Percentiles rank a stretch among this genome's conserved stretches.
Evolutionary conservation across 2,113 vertebrate genomes (phyloP).

Genomic region (Ailuropoda melanoleuca): DNA sequence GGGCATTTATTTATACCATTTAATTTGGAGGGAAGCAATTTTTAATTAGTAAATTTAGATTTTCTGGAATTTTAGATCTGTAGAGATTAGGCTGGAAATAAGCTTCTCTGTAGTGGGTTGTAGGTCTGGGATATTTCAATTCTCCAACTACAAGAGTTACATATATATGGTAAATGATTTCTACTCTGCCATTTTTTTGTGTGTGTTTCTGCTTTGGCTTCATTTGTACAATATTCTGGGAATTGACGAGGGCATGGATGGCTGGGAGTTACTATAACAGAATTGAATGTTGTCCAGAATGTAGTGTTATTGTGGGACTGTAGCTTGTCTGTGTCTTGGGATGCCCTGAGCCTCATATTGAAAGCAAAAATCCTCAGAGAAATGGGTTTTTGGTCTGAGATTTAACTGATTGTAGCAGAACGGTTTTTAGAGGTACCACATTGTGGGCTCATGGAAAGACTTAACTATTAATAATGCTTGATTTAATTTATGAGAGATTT

Average conservation of each 20-base stretch:
- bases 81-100: not conserved
- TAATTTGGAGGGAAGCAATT: not conserved
- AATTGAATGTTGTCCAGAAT: not conserved
- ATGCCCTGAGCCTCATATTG: not conserved
- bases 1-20: not conserved
- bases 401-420: not conserved
- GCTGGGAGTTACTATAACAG: not conserved
- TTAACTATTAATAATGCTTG: not conserved
- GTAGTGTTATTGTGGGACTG: not conserved
- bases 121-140: not conserved
- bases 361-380: not conserved
- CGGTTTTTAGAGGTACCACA: not conserved
- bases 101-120: not conserved
- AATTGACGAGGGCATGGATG: not conserved
- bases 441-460: not conserved
- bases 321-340: not conserved
- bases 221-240: not conserved
- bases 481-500: not conserved
- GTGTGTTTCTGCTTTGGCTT: constrained; percentile 5
- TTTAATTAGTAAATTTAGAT: not conserved
- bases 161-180: not conserved
- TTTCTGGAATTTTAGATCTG: not conserved
- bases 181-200: not conserved
- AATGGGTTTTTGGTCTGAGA: not conserved
- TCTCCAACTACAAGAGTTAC: not conserved